A percentile compares a stretch with the other conserved stretches of the same genome.
Evolutionary conservation across 2,797 vertebrate species (phyloP).

Genomic region (Gallinago nigripennis): DNA sequence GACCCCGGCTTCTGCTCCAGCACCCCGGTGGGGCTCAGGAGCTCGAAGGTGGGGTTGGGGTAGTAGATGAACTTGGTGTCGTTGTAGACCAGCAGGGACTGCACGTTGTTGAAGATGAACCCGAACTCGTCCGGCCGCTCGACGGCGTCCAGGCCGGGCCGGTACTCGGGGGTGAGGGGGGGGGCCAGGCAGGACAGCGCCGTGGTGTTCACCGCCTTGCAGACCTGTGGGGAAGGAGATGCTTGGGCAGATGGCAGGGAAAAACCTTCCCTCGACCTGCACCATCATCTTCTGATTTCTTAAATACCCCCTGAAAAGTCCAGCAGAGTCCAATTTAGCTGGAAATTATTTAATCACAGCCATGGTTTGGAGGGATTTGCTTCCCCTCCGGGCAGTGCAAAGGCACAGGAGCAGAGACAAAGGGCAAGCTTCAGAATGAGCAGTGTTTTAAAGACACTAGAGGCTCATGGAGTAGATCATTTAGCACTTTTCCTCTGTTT

Average conservation of each 20-base stretch:
- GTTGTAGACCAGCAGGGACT: constrained; percentile 92
- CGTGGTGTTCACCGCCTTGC: constrained; percentile 89
- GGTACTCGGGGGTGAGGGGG: constrained; percentile 86
- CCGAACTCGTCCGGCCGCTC: constrained; percentile 95
- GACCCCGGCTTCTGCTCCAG: constrained; percentile 97
- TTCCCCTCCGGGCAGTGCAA: background rate
- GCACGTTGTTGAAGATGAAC: constrained; percentile 98
- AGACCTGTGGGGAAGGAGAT: constrained; percentile 78
- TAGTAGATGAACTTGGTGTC: constrained; percentile 98
- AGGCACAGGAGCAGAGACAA: background rate
- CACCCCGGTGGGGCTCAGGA: constrained; percentile 87
- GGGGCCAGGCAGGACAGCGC: constrained; percentile 91
- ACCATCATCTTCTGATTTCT: accelerated
- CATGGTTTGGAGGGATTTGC: background rate
- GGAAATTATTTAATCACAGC: background rate
- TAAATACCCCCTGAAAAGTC: background rate
- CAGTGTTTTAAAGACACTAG: background rate
- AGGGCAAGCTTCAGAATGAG: background rate
- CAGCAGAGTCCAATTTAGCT: accelerated
- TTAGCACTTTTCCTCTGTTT: background rate
- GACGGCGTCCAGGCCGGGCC: constrained; percentile 84
- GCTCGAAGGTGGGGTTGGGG: constrained; percentile 94
- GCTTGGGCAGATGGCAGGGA: background rate
- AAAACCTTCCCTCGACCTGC: background rate
- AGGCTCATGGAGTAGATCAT: background rate